These are phyloP conservation scores for Pseudomyrmex flavicornis DNA, from an alignment of 1,140 invertebrate genomes.

Conservation along the genomic window DNA sequence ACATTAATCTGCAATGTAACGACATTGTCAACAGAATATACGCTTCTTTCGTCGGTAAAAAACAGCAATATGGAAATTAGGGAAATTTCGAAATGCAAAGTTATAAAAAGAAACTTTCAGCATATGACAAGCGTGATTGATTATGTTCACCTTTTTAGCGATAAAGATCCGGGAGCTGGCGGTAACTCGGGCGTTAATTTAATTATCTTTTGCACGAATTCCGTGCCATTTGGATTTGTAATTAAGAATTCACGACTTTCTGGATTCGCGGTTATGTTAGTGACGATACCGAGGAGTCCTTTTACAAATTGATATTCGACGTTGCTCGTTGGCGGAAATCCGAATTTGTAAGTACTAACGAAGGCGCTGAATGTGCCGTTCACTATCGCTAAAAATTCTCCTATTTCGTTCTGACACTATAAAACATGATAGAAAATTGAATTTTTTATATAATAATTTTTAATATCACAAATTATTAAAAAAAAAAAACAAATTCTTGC, in stretches of 20 bases:
- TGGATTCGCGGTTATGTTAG: conserved; percentile 80
- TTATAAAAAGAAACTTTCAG: not conserved
- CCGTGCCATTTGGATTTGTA: conserved; percentile 76
- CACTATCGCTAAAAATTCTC: conserved; percentile 80
- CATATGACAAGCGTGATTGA: not conserved
- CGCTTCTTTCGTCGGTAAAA: not conserved
- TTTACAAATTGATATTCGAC: conserved; percentile 82
- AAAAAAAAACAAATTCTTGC: no score
- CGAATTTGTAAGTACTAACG: conserved; percentile 77
- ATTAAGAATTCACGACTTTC: conserved; percentile 81
- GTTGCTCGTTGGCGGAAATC: conserved; percentile 75
- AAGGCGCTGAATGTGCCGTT: conserved; percentile 81
- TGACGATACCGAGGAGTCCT: conserved; percentile 80
- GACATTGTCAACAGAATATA: not conserved
- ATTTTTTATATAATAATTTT: conserved; percentile 8
- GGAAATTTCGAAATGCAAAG: not conserved
- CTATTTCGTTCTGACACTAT: conserved; percentile 79
- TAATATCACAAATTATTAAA: no score
- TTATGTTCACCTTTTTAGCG: conserved; percentile 56
- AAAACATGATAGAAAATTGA: not conserved
- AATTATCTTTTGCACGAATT: conserved; percentile 78
- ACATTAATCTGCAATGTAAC: conserved; percentile 75
- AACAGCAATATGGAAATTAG: not conserved
- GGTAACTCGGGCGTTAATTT: conserved; percentile 74
- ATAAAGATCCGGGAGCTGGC: conserved; percentile 65